Evolutionary conservation across 2,888 invertebrate genomes (phyloP).

Genomic region (Epiperipatus broadwayi): DNA sequence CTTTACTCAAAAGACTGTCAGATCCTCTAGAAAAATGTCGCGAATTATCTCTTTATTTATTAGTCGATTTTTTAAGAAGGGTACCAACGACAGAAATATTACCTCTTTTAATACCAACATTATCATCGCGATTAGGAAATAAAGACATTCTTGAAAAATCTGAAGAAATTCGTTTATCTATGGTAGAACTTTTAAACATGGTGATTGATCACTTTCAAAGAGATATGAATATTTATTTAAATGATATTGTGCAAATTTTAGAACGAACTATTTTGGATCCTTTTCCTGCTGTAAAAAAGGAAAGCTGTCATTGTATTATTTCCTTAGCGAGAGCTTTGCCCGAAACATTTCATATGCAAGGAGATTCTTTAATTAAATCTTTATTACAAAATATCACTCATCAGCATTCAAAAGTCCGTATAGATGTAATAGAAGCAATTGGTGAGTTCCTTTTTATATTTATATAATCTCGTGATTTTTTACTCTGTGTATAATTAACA

Average conservation of each 20-base stretch:
- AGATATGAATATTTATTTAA: constrained; percentile 45
- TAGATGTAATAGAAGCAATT: constrained; percentile 50
- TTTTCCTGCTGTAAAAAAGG: constrained; percentile 57
- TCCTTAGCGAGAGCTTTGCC: constrained; percentile 42
- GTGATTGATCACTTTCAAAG: constrained; percentile 45
- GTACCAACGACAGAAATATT: constrained; percentile 50
- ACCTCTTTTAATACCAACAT: constrained; percentile 49
- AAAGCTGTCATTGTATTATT: constrained; percentile 50
- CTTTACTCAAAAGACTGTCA: too few relatives aligned
- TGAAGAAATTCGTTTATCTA: constrained; percentile 59
- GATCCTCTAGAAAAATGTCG: too few relatives aligned
- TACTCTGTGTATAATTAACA: too few relatives aligned
- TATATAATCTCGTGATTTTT: too few relatives aligned
- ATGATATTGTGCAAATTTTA: constrained; percentile 52
- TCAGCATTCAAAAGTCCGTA: constrained; percentile 60
- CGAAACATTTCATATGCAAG: constrained; percentile 50
- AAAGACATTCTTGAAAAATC: constrained; percentile 48
- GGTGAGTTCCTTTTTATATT: too few relatives aligned
- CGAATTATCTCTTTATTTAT: too few relatives aligned
- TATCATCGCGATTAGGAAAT: constrained; percentile 55
- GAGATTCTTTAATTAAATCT: constrained; percentile 51
- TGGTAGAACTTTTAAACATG: constrained; percentile 43
- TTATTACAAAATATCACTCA: constrained; percentile 51
- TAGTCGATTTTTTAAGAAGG: constrained; percentile 19
- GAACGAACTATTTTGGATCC: constrained; percentile 51